Evolutionary conservation across 2,113 vertebrate species (phyloP), one percentile per base, ranked within the genome.

Genomic region (Aspidoscelis tigris): DNA sequence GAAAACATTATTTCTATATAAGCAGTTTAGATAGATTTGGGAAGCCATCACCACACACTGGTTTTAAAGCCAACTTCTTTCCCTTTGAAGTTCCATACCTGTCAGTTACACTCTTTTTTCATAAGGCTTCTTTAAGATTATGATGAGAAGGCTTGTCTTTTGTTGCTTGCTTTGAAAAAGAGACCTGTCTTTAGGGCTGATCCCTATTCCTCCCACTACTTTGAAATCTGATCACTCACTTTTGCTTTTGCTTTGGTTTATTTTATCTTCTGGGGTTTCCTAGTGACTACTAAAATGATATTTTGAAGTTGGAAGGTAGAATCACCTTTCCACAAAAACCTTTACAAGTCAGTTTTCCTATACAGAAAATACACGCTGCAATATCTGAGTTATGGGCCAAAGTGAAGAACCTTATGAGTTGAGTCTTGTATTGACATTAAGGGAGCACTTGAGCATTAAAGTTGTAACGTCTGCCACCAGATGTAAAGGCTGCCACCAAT

Each of bases 211-310:
- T 65, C 14, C 81, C 21, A 44, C 55, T 4, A 47, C 55, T 82
- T 74, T 74, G 80, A 64, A 64, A 64, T 47, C 22, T 64, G 41
- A 47, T 74, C 81, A 26, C 33, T 43, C 69, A 44, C 44, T 24
- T 82, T n/a, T 82, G 71, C 41, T 44, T 74, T 82, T 82, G 22
- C 39, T 73, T 44, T 21, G 44, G 43, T 70, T 80, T 50, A 8
- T 80, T 78, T 78, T 14, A 14, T 44, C 18, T 64, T 82, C 50
- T 82, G 55, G 73, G 53, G 50, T 72, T 81, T 81, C 53, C 22
- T 61, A 20, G 33, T 61, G 80, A 39, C 53, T 61, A 61, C 43
- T 61, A 81, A 81, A 81, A 7, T 12, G 72, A 73, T 72, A 81
- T 73, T 81, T 73, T 24, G 9, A 70, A 80, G 26, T 53, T 39